Base-by-base conservation (phyloP, 2,797 vertebrate genomes). In the Malurus leucopterus region DNA sequence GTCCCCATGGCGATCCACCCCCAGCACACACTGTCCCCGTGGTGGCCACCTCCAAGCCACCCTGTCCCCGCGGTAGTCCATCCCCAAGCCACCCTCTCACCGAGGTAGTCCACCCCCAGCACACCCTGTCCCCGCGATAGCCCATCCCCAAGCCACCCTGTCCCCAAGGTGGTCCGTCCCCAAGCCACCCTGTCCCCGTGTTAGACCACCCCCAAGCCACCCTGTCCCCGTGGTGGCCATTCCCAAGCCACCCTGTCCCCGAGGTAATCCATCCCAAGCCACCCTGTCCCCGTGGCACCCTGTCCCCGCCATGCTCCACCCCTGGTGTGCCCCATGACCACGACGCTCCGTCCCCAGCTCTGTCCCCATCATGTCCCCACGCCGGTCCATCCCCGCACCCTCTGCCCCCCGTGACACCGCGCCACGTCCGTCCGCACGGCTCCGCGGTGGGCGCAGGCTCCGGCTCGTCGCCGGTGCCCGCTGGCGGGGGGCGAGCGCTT, bases 401-500 rank as follows among this genome's bases (percentile, higher is more conserved):
- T 17, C 32, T 4, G 8, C 11, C 49, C 49, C 69, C 51, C 3
- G 21, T 6, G 14, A 4, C 55, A 14, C 62, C 8, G 1, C 2
- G 2, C n/a, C 36, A 2, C n/a, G n/a, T 27, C 64, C 12, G 8
- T 23, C 43, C 62, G 73, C 10, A 6, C 34, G 49, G 84, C 70
- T 86, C 92, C 84, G 7, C 49, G 17, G 20, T 8, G 34, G 62
- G 53, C 2, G 4, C 57, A 15, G 46, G 75, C 90, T 87, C 86
- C 78, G 14, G 85, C 70, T 93, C 92, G 87, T 90, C 47, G 43
- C 91, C 93, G 34, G 75, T 71, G 46, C 95, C 94, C 94, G 95
- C 95, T 94, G 86, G 57, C 36, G 78, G 92, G 96, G 96, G 91
- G 88, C 41, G 93, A 95, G 91, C 84, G 57, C 95, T 86, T 93